These are phyloP conservation scores for Antheraea pernyi DNA, from an alignment of 1,140 invertebrate species.

Conservation along the genomic window DNA sequence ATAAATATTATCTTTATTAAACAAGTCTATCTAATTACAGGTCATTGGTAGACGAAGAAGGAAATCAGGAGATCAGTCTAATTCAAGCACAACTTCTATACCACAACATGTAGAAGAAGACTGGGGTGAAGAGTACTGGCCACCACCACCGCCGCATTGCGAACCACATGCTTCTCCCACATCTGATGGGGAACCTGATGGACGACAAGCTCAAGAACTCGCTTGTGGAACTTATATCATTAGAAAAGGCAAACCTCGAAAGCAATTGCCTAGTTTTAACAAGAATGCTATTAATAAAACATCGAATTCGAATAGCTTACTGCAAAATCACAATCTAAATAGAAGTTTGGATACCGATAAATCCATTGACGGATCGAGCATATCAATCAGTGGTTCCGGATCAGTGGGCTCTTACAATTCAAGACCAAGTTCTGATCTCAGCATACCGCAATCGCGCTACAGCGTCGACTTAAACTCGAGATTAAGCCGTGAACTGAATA, in stretches of 20 bases:
- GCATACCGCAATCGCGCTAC: slow-evolving; percentile 79
- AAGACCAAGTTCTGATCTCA: slow-evolving; percentile 80
- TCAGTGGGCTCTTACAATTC: slow-evolving; percentile 81
- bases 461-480: slow-evolving; percentile 80
- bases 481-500: slow-evolving; percentile 79
- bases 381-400: slow-evolving; percentile 75
- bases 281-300: slow-evolving; percentile 69
- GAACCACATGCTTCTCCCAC: slow-evolving; percentile 84
- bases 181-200: slow-evolving; percentile 81
- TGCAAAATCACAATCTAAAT: slow-evolving; percentile 65
- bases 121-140: slow-evolving; percentile 82
- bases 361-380: slow-evolving; percentile 73
- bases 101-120: slow-evolving; percentile 77
- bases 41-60: slow-evolving; percentile 81
- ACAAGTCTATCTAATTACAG: slow-evolving; percentile 56
- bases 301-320: slow-evolving; percentile 64
- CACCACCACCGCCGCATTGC: slow-evolving; percentile 81
- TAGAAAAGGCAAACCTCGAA: slow-evolving; percentile 81
- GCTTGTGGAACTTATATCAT: slow-evolving; percentile 88
- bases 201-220: slow-evolving; percentile 79
- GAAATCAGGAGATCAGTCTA: slow-evolving; percentile 80
- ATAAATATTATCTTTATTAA: background rate
- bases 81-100: slow-evolving; percentile 82
- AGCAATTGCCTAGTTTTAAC: slow-evolving; percentile 73
- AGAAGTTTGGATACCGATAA: slow-evolving; percentile 70